These are phyloP conservation scores for Scrobipalpa costella DNA, from an alignment of 2,888 invertebrate species.

Conservation along the genomic window DNA sequence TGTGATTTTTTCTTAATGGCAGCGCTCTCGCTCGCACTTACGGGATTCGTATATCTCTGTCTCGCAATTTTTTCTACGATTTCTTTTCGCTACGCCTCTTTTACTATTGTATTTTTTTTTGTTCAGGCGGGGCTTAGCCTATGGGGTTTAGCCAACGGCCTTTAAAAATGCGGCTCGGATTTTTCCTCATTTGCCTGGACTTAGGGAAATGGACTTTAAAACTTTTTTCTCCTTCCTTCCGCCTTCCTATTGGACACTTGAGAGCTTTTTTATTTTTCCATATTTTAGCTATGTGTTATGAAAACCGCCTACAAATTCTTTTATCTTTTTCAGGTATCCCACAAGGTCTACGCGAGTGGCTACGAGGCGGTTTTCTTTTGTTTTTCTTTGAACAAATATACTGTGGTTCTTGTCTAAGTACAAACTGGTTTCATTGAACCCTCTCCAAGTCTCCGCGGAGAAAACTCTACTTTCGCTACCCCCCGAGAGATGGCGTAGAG, in stretches of 20 bases:
- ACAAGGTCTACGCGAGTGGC: not conserved
- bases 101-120: slow-evolving; percentile 69
- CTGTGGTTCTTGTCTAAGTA: slow-evolving; percentile 40
- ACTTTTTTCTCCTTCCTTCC: slow-evolving; percentile 27
- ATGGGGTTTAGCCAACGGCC: slow-evolving; percentile 71
- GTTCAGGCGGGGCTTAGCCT: slow-evolving; percentile 74
- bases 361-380: slow-evolving; percentile 9
- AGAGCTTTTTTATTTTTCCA: slow-evolving; percentile 34
- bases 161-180: slow-evolving; percentile 54
- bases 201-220: slow-evolving; percentile 34
- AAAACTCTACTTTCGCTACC: slow-evolving; percentile 57
- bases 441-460: slow-evolving; percentile 32
- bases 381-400: slow-evolving; percentile 27
- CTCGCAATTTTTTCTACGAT: slow-evolving; percentile 61
- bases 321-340: slow-evolving; percentile 17
- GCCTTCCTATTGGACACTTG: slow-evolving; percentile 27
- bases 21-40: slow-evolving; percentile 66
- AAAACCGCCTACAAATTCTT: slow-evolving; percentile 17
- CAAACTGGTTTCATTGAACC: slow-evolving; percentile 29
- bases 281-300: slow-evolving; percentile 30
- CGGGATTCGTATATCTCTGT: slow-evolving; percentile 45
- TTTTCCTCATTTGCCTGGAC: slow-evolving; percentile 67
- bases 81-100: slow-evolving; percentile 77
- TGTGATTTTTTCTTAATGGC: slow-evolving; percentile 76
- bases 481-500: slow-evolving; percentile 69